Evolutionary conservation across 2,888 invertebrate genomes (phyloP), one percentile per base, ranked within the genome.

Genomic region (Myathropa florea): DNA sequence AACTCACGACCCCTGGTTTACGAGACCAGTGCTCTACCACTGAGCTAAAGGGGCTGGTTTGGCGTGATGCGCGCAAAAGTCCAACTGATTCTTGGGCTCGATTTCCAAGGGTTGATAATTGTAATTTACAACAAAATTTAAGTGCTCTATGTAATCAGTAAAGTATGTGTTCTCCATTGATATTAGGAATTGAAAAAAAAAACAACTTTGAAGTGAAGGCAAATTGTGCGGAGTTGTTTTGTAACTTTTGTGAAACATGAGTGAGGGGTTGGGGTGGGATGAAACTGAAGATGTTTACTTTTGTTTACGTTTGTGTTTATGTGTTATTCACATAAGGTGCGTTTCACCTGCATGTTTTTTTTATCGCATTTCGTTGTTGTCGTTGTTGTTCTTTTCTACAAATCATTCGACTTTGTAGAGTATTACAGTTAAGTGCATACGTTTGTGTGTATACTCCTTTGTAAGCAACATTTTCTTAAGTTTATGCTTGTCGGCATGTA

Each of bases 1-100:
- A 91, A 90, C 91, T 91, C 91, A 90, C 90, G 91, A 91, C 91
- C 91, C 90, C 91, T 90, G 91, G 90, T 90, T 91, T 91, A 91
- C 90, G 90, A 91, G 91, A 91, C 90, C 91, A 90, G 90, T 90
- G 91, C 91, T 91, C 91, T 91, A 90, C 91, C 91, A 90, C 91
- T 91, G 90, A 91, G 90, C 91, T 91, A 90, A 90, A 90, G 90
- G 90, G 90, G 90, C 90, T 88, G 23, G 82, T 86, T 83, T 83
- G 83, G 82, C 86, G 70, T 61, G 73, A 83, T 75, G 86, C 61
- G 59, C 28, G 55, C 86, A 86, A 86, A 83, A 46, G 61, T 28
- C 65, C 28, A 70, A 71, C 75, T 79, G 57, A 71, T 70, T 83
- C 61, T 75, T 79, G 24, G 86, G 28, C 36, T 30, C 63, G 4